Percentiles rank a stretch among this genome's conserved stretches.
Conservation (phyloP, 2,797 vertebrate species). For the Craterocephalus amniculus region DNA sequence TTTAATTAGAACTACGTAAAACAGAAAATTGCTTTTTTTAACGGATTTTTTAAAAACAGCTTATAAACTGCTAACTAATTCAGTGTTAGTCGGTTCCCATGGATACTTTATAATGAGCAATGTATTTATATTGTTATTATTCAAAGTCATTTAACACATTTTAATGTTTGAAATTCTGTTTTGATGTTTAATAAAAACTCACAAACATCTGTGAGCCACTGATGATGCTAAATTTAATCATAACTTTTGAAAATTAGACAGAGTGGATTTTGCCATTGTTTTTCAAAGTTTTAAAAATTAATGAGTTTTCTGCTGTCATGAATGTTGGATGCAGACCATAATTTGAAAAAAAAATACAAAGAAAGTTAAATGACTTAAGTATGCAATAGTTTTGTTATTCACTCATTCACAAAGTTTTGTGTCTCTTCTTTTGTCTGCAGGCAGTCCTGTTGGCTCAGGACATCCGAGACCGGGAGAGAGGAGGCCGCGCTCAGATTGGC, state of each 20-base stretch:
- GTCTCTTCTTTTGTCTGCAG: conserved; percentile 48
- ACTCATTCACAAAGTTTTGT: not conserved
- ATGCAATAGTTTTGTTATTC: not conserved
- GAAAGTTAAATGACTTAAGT: not conserved
- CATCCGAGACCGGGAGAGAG: conserved; percentile 90
- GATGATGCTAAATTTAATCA: not conserved
- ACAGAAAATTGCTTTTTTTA: no score
- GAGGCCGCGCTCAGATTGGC: conserved; percentile 87
- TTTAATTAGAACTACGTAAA: no score
- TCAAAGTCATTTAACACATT: no score
- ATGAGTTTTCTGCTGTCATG: not conserved
- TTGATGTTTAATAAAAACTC: not conserved
- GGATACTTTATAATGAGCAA: not conserved
- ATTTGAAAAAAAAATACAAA: not conserved
- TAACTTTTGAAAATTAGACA: not conserved
- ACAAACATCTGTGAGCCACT: not conserved
- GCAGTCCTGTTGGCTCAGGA: conserved; percentile 87
- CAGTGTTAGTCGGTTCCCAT: not conserved
- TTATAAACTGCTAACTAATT: not conserved
- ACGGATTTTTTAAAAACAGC: no score
- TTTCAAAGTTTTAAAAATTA: not conserved
- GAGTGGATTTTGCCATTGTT: not conserved
- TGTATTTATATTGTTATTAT: no score
- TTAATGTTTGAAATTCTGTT: not conserved
- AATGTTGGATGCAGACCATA: not conserved